phyloP scores from a whole-genome alignment of 1,140 invertebrate species.

The Calliopsis andreniformis region DNA sequence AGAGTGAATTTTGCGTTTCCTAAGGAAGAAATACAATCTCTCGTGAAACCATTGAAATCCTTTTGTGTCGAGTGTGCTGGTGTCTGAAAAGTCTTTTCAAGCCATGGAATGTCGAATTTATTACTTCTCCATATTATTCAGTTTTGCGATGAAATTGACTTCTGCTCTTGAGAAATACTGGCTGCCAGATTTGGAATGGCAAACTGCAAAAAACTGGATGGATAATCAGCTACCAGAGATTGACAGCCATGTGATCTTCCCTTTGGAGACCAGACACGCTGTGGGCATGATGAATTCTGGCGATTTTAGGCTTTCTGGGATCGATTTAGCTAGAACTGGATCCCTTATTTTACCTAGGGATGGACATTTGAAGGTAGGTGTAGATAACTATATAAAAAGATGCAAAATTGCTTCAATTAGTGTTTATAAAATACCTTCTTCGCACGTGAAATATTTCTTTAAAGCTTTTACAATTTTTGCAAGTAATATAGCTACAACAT shows the following conservation, averaged over 20 bases:
- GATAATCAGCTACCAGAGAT: slow-evolving; percentile 60
- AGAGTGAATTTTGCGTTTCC: no score
- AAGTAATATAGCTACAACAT: no score
- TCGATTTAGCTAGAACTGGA: slow-evolving; percentile 75
- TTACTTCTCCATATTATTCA: not conserved
- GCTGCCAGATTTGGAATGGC: slow-evolving; percentile 76
- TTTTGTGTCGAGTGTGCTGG: no score
- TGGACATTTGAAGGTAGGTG: slow-evolving; percentile 70
- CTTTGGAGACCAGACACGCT: slow-evolving; percentile 69
- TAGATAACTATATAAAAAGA: not conserved
- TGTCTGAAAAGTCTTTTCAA: not conserved
- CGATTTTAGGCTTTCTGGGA: slow-evolving; percentile 59
- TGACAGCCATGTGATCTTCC: slow-evolving; percentile 71
- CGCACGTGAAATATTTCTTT: no score
- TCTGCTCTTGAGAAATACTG: slow-evolving; percentile 67
- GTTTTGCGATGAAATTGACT: not conserved
- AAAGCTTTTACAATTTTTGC: no score
- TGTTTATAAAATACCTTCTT: no score
- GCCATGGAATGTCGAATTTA: not conserved
- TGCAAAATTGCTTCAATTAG: no score
- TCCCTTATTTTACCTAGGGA: slow-evolving; percentile 66
- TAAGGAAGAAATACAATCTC: no score
- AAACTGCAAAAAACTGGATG: slow-evolving; percentile 71
- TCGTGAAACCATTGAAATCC: not conserved
- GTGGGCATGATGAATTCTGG: slow-evolving; percentile 64